These are phyloP conservation scores for Caloenas nicobarica DNA, from an alignment of 2,113 vertebrate genomes.

Conservation along the genomic window DNA sequence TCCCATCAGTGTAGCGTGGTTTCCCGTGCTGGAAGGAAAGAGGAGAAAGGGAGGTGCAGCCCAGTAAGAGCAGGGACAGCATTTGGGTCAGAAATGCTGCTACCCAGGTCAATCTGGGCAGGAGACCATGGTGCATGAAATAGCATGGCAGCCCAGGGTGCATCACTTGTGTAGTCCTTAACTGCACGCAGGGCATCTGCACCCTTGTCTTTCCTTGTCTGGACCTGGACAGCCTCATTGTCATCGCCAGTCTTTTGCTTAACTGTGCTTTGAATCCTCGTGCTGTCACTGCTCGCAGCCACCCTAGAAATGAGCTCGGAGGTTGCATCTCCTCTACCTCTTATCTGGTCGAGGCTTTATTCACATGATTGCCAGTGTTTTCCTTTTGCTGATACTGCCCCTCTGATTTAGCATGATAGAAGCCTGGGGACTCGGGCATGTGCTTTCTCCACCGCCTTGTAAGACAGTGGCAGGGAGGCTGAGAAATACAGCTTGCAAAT, in stretches of 20 bases:
- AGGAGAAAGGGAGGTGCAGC: neutral
- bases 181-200: neutral
- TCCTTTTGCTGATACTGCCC: neutral
- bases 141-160: neutral
- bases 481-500: neutral
- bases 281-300: neutral
- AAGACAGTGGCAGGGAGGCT: neutral
- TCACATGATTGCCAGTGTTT: neutral
- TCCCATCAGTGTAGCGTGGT: neutral
- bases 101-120: fast-evolving
- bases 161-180: neutral
- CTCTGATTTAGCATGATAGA: neutral
- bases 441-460: neutral
- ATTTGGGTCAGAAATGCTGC: neutral
- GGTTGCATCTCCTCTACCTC: neutral
- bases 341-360: neutral
- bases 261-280: neutral
- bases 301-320: neutral
- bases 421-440: too few species aligned
- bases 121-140: fast-evolving
- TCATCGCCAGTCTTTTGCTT: neutral
- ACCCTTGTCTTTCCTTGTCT: neutral
- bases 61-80: neutral
- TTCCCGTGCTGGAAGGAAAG: neutral
- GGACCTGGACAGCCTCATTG: neutral